Conservation (phyloP, 1,140 invertebrate species). For the Scaptodrosophila lebanonensis region DNA sequence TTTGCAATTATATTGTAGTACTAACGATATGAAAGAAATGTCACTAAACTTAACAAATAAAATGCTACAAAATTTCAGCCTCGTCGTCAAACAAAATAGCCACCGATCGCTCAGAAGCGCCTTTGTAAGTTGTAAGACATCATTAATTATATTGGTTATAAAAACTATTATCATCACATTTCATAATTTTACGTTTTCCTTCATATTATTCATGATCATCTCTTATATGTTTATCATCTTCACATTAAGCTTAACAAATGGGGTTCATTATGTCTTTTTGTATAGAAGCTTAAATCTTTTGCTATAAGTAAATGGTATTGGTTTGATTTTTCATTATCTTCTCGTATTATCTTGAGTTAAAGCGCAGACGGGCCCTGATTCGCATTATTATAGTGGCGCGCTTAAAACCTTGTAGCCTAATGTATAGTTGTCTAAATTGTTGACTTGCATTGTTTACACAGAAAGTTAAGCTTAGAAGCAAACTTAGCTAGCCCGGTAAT, state of each 20-base stretch:
- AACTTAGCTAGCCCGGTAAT: background rate
- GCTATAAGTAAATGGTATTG: slow-evolving; percentile 40
- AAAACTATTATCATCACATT: slow-evolving; percentile 74
- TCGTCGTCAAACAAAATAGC: slow-evolving; percentile 49
- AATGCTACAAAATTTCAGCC: slow-evolving; percentile 68
- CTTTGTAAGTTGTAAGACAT: no score
- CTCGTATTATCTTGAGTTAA: no score
- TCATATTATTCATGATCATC: slow-evolving; percentile 37
- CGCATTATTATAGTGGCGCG: no score
- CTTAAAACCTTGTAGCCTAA: slow-evolving; percentile 13
- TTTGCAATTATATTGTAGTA: slow-evolving; percentile 46
- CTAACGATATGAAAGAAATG: no score
- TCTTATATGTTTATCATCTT: slow-evolving; percentile 31
- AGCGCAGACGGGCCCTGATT: no score
- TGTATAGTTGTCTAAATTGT: slow-evolving; percentile 6
- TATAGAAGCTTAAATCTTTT: slow-evolving; percentile 61
- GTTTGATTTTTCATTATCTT: slow-evolving; percentile 13
- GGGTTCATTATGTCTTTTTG: slow-evolving; percentile 63
- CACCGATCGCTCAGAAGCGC: slow-evolving; percentile 51
- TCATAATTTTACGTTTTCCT: slow-evolving; percentile 66
- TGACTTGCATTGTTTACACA: background rate
- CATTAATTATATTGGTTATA: no score
- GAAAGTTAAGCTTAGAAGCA: slow-evolving; percentile 3
- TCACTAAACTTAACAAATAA: slow-evolving; percentile 72
- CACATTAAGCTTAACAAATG: slow-evolving; percentile 65